Conservation (phyloP, 2,888 invertebrate genomes). For the Alcis repandata region DNA sequence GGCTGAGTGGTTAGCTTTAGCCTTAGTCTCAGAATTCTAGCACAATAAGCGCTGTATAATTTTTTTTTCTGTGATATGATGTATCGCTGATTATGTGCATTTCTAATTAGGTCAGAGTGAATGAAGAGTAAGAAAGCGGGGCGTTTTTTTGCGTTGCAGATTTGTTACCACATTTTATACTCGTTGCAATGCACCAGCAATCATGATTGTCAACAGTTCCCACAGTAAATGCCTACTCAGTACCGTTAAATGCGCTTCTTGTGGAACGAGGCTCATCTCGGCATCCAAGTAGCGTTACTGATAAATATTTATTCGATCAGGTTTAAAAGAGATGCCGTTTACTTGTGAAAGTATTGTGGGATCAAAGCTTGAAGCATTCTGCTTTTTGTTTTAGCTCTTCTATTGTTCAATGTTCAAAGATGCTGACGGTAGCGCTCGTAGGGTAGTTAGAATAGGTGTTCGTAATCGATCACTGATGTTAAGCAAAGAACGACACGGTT, state of each 20-base stretch:
- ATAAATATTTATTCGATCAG: constrained; percentile 46
- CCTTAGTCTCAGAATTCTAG: too few species aligned
- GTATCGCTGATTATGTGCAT: too few species aligned
- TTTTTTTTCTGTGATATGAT: too few species aligned
- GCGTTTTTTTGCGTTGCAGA: neutral
- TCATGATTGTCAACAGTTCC: constrained; percentile 47
- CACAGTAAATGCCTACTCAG: constrained; percentile 44
- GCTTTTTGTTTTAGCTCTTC: neutral
- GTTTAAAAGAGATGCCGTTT: constrained; percentile 26
- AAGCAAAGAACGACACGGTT: too few species aligned
- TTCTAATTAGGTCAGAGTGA: too few species aligned
- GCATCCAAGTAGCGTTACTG: constrained; percentile 39
- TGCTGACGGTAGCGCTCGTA: too few species aligned
- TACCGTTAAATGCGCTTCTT: constrained; percentile 55
- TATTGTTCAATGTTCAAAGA: neutral
- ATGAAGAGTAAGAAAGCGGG: neutral
- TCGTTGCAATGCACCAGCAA: constrained; percentile 5
- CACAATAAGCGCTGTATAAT: too few species aligned
- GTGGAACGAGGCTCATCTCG: constrained; percentile 28
- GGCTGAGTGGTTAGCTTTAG: too few species aligned
- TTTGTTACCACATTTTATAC: constrained; percentile 4
- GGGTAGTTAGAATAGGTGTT: too few species aligned
- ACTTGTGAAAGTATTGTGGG: constrained; percentile 9
- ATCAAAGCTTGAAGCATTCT: neutral
- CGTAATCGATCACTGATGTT: too few species aligned